Conservation (phyloP, 2,797 vertebrate species). For the Trichosurus vulpecula region DNA sequence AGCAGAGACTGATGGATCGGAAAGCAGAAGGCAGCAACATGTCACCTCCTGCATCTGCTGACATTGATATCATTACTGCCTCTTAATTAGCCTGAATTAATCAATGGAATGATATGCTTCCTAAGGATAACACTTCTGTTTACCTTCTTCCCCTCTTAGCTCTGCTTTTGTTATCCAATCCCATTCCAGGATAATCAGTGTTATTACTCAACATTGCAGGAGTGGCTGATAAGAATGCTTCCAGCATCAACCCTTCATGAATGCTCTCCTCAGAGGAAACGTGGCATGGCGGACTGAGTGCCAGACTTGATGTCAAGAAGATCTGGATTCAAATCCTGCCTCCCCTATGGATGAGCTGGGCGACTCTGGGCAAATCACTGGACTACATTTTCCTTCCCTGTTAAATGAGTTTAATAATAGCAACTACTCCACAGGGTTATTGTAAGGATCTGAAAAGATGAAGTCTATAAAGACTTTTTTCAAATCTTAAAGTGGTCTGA, state of each 20-base stretch:
- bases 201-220: not conserved
- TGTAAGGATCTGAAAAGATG: not conserved
- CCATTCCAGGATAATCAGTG: not conserved
- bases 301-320: not conserved
- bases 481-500: not conserved
- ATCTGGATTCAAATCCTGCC: too few species aligned
- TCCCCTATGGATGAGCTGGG: not conserved
- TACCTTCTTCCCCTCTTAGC: not conserved
- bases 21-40: not conserved
- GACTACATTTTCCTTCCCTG: not conserved
- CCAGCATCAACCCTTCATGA: not conserved
- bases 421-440: not conserved
- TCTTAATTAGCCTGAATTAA: not conserved
- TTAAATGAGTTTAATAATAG: not conserved
- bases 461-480: not conserved
- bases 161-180: not conserved
- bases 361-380: not conserved
- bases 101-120: not conserved
- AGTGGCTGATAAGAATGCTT: not conserved
- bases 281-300: not conserved
- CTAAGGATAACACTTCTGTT: slow-evolving; percentile 13
- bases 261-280: not conserved
- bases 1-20: not conserved
- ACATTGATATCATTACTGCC: not conserved
- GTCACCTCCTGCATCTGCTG: not conserved